Conservation (phyloP, 2,113 vertebrate genomes). For the Phyllostomus hastatus region DNA sequence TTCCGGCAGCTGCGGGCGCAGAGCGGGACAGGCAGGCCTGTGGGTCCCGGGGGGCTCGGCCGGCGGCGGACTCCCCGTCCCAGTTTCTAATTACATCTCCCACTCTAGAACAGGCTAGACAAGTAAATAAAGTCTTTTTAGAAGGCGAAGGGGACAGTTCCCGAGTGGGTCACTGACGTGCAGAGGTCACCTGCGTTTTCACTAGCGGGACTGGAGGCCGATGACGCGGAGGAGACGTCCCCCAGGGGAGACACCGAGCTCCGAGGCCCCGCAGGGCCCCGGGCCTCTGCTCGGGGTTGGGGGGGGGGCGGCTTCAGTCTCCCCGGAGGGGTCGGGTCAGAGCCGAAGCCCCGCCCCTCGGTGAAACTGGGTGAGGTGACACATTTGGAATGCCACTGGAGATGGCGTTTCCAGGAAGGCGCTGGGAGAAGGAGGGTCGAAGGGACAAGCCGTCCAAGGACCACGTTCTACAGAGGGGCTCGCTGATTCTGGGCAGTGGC, state of each 20-base stretch:
- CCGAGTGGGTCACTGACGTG: background rate
- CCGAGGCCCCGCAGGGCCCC: background rate
- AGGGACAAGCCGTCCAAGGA: background rate
- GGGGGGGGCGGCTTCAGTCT: too few species aligned
- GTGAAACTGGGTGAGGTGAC: background rate
- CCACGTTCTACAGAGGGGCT: background rate
- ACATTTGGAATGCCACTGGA: background rate
- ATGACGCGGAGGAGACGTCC: background rate
- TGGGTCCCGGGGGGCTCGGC: background rate
- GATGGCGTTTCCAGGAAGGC: background rate
- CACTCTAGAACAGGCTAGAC: background rate
- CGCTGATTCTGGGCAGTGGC: background rate
- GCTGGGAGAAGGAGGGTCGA: background rate
- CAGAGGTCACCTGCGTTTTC: background rate
- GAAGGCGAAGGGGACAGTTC: constrained; percentile 55
- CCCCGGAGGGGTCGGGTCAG: background rate
- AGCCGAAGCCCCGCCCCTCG: background rate
- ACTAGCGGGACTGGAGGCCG: background rate
- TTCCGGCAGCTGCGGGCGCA: background rate
- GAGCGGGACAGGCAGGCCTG: background rate
- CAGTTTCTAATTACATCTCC: background rate
- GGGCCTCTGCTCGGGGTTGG: background rate
- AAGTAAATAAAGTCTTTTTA: background rate
- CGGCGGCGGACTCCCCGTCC: background rate
- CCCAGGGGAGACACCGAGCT: background rate